phyloP scores from a whole-genome alignment of 2,113 vertebrate species.

The Apteryx owenii region DNA sequence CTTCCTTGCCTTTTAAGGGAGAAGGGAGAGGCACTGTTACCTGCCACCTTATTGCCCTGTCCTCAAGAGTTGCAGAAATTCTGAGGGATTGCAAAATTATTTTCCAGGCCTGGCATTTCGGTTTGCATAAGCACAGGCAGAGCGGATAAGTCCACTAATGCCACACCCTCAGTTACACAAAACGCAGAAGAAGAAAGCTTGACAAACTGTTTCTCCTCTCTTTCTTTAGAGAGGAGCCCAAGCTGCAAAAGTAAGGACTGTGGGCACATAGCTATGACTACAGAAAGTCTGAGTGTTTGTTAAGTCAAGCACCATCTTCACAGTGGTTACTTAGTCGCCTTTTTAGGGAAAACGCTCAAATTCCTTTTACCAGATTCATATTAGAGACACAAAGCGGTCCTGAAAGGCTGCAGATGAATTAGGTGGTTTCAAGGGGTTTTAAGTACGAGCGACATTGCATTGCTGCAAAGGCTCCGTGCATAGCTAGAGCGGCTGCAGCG shows the following conservation, averaged over 20 bases:
- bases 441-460: background rate
- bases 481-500: too few relatives aligned
- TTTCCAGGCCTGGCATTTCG: background rate
- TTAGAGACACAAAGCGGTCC: background rate
- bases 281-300: accelerated
- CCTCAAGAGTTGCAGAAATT: background rate
- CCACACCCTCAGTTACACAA: accelerated
- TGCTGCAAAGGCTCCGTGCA: background rate
- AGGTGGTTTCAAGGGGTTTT: slow-evolving; percentile 6
- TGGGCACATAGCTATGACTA: accelerated
- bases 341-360: background rate
- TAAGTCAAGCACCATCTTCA: background rate
- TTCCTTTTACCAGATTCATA: accelerated
- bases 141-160: background rate
- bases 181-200: background rate
- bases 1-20: background rate
- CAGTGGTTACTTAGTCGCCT: accelerated
- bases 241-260: accelerated
- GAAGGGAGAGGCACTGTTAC: background rate
- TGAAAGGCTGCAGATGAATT: background rate
- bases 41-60: background rate
- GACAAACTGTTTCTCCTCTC: background rate
- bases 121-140: background rate
- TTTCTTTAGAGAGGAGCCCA: background rate
- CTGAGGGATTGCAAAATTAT: background rate